Evolutionary conservation across 92 coral and sea anemone genomes (phyloP).

Genomic region (Porites divaricata): DNA sequence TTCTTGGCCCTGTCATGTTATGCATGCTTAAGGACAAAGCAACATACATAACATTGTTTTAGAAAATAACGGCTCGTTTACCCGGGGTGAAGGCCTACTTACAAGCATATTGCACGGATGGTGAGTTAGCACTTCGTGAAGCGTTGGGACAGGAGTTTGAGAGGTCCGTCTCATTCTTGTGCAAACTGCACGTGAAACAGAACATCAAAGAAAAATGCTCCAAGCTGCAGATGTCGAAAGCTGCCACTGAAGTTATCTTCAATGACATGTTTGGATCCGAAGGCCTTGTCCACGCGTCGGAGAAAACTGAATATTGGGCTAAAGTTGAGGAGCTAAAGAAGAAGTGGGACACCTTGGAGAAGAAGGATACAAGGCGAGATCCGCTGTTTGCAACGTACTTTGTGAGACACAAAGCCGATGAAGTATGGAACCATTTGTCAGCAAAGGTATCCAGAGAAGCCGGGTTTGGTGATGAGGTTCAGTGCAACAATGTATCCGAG

Average conservation of each 20-base stretch:
- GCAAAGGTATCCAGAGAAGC: too few species aligned
- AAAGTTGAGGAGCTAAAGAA: too few species aligned
- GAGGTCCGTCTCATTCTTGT: slow-evolving; percentile 57
- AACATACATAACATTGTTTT: slow-evolving; percentile 60
- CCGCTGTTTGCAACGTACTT: slow-evolving; percentile 43
- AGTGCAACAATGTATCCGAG: slow-evolving; percentile 41
- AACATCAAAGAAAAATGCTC: too few species aligned
- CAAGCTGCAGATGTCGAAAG: slow-evolving; percentile 17
- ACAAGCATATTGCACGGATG: slow-evolving; percentile 62
- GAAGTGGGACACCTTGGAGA: slow-evolving; percentile 43
- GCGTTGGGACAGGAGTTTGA: slow-evolving; percentile 70
- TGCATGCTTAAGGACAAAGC: slow-evolving; percentile 69
- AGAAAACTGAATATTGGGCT: neutral
- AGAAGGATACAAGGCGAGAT: slow-evolving; percentile 22
- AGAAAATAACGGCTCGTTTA: slow-evolving; percentile 61
- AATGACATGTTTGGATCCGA: slow-evolving; percentile 54
- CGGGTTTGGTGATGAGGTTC: neutral
- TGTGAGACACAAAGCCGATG: neutral
- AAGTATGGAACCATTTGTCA: too few species aligned
- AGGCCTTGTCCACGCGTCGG: slow-evolving; percentile 27
- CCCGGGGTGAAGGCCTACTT: slow-evolving; percentile 57
- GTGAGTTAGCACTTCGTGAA: slow-evolving; percentile 55
- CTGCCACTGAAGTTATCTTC: neutral
- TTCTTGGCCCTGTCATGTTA: slow-evolving; percentile 54
- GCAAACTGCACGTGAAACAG: slow-evolving; percentile 46